Conservation (phyloP, 2,797 vertebrate species). For the Sebastes miniatus region DNA sequence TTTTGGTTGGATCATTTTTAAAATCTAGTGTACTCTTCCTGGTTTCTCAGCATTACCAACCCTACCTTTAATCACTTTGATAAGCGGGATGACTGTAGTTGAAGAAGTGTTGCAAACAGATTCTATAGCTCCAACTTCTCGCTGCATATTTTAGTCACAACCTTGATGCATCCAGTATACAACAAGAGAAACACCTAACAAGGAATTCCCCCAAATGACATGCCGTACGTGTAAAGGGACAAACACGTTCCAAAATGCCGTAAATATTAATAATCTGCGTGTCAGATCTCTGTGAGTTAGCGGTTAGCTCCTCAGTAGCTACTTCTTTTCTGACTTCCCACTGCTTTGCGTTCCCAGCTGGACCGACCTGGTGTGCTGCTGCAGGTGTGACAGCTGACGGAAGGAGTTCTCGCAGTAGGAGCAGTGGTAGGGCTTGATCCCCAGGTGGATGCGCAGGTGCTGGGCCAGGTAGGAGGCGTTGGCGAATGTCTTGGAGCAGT, state of each 20-base stretch:
- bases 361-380: constrained; percentile 97
- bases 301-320: neutral
- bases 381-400: constrained; percentile 98
- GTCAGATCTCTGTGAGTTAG: neutral
- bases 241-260: neutral
- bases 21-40: too few relatives aligned
- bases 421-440: constrained; percentile 99
- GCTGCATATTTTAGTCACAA: neutral
- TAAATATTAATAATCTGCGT: neutral
- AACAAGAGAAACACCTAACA: neutral
- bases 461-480: constrained; percentile 98
- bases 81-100: neutral
- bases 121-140: neutral
- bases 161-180: neutral
- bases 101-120: neutral
- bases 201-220: neutral
- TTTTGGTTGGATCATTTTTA: too few relatives aligned
- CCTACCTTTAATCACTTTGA: neutral
- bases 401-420: constrained; percentile 99
- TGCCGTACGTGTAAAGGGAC: neutral
- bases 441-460: constrained; percentile 98
- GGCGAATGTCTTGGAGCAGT: constrained; percentile 99
- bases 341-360: neutral
- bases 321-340: neutral
- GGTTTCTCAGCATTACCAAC: too few relatives aligned